Evolutionary conservation across 2,113 vertebrate species (phyloP).

Genomic region (Tinamus guttatus): DNA sequence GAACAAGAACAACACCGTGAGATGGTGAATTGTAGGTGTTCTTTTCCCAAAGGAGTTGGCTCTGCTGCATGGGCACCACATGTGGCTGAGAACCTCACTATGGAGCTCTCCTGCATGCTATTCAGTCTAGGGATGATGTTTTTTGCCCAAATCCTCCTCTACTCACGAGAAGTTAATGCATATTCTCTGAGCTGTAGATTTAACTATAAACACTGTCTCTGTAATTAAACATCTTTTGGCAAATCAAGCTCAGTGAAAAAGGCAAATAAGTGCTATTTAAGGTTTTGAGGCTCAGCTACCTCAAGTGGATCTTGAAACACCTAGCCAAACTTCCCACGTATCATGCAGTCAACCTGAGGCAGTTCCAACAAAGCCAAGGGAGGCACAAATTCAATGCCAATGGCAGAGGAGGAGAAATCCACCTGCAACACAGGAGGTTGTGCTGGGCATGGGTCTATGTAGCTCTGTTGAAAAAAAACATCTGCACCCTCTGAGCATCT

Average conservation of each 20-base stretch:
- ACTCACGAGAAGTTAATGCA: not conserved
- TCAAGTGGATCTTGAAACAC: not conserved
- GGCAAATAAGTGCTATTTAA: not conserved
- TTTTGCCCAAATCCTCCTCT: not conserved
- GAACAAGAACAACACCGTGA: not conserved
- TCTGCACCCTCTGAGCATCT: not conserved
- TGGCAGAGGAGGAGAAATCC: not conserved
- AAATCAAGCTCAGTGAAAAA: not conserved
- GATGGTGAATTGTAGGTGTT: not conserved
- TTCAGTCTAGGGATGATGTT: not conserved
- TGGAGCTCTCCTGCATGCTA: not conserved
- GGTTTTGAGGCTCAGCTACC: not conserved
- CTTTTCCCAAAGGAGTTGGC: not conserved
- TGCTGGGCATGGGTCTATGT: accelerated
- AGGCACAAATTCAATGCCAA: not conserved
- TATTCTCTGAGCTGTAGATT: not conserved
- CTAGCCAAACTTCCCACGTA: not conserved
- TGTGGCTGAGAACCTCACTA: not conserved
- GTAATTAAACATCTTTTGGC: not conserved
- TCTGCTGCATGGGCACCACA: not conserved
- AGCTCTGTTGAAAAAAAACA: accelerated
- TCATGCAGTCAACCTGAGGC: not conserved
- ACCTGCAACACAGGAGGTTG: accelerated
- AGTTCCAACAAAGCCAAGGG: not conserved
- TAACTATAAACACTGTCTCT: not conserved